Conservation (phyloP, 2,113 vertebrate genomes). For the Antechinus stuartii region DNA sequence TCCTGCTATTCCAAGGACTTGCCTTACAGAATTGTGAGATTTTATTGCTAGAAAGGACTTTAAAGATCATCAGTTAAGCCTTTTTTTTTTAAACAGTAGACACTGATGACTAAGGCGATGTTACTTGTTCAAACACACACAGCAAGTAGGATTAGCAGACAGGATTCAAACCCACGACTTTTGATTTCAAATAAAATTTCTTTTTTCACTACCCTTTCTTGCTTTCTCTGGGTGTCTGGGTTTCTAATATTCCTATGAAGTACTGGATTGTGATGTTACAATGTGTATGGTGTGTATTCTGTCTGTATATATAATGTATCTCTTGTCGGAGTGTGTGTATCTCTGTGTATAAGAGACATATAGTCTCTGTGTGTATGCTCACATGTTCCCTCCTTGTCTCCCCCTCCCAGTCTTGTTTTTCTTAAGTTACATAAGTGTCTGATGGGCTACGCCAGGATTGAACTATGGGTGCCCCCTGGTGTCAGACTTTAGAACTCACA, state of each 20-base stretch:
- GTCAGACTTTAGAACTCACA: constrained; percentile 21
- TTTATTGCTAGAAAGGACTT: neutral
- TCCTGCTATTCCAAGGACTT: neutral
- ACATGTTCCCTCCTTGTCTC: neutral
- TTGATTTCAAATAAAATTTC: neutral
- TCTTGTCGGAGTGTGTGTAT: neutral
- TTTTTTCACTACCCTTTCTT: neutral
- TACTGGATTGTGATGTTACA: neutral
- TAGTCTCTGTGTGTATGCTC: neutral
- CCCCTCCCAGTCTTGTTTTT: constrained; percentile 41
- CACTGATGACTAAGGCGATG: rapidly evolving
- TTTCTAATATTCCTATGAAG: neutral
- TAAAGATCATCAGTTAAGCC: neutral
- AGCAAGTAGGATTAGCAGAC: neutral
- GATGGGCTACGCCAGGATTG: constrained; percentile 7
- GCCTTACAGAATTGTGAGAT: neutral
- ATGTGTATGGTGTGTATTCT: neutral
- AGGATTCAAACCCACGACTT: neutral
- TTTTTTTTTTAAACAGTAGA: neutral
- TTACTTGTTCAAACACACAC: neutral
- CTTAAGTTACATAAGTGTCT: constrained; percentile 62
- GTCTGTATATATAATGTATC: neutral
- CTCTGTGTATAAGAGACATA: neutral
- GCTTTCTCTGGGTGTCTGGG: neutral
- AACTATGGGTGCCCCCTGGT: constrained; percentile 64